Conservation (phyloP, 2,113 vertebrate species). For the Onychorhynchus coronatus region DNA sequence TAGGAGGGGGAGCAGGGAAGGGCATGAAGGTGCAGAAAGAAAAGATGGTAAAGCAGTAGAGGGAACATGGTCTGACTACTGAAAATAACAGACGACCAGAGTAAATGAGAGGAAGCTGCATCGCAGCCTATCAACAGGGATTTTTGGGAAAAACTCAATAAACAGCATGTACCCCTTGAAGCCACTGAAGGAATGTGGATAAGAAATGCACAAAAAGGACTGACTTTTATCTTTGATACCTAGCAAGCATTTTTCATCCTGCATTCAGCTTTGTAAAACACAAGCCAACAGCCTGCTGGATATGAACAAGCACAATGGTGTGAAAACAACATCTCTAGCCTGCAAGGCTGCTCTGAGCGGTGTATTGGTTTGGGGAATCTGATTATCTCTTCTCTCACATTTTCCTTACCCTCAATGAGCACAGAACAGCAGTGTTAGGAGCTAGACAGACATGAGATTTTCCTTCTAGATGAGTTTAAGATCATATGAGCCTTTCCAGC, state of each 20-base stretch:
- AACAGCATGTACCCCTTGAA: background rate
- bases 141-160: background rate
- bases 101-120: background rate
- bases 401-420: background rate
- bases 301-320: background rate
- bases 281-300: constrained; percentile 18
- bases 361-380: background rate
- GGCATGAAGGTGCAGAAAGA: background rate
- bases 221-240: background rate
- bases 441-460: background rate
- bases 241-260: constrained; percentile 24
- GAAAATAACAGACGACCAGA: background rate
- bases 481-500: background rate
- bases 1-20: background rate
- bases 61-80: background rate
- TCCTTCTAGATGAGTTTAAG: background rate
- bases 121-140: background rate
- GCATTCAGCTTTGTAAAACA: constrained; percentile 21
- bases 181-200: background rate
- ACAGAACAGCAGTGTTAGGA: background rate
- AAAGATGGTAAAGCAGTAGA: background rate
- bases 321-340: constrained; percentile 24
- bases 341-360: background rate
- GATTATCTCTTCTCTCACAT: constrained; percentile 17
- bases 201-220: background rate